phyloP scores from a whole-genome alignment of 2,888 invertebrate genomes.

The Limnephilus rhombicus region DNA sequence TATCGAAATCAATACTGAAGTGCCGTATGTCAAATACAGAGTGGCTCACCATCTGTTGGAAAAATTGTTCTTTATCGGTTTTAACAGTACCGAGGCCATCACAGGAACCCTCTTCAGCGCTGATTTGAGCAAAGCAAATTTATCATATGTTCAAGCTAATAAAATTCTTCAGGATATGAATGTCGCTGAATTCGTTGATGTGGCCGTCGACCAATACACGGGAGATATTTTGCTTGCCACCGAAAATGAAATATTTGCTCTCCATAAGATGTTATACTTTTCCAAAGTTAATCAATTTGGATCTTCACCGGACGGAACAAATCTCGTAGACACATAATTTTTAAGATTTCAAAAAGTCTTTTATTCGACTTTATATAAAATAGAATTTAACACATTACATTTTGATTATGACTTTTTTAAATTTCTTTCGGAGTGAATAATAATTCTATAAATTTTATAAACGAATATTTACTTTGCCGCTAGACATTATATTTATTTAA shows the following conservation, averaged over 20 bases:
- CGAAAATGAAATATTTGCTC: background rate
- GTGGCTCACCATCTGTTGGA: conserved; percentile 20
- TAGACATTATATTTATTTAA: background rate
- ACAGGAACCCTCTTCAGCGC: background rate
- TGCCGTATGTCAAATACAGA: background rate
- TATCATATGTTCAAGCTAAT: background rate
- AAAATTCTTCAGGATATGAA: background rate
- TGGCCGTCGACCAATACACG: background rate
- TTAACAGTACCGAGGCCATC: background rate
- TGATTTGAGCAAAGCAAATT: background rate
- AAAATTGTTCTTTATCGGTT: conserved; percentile 10
- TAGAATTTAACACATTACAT: background rate
- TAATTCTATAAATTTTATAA: background rate
- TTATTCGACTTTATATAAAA: no score
- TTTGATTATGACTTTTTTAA: background rate
- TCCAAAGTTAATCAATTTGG: background rate
- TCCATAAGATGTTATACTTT: background rate
- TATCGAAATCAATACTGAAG: conserved; percentile 6
- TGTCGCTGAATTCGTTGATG: background rate
- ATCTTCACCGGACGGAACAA: background rate
- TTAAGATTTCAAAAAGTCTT: background rate
- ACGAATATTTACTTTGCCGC: background rate
- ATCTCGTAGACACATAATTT: background rate
- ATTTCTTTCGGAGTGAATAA: background rate
- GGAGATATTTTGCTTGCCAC: background rate